Conservation (phyloP, 2,888 invertebrate species). For the Ophioninae sp. region DNA sequence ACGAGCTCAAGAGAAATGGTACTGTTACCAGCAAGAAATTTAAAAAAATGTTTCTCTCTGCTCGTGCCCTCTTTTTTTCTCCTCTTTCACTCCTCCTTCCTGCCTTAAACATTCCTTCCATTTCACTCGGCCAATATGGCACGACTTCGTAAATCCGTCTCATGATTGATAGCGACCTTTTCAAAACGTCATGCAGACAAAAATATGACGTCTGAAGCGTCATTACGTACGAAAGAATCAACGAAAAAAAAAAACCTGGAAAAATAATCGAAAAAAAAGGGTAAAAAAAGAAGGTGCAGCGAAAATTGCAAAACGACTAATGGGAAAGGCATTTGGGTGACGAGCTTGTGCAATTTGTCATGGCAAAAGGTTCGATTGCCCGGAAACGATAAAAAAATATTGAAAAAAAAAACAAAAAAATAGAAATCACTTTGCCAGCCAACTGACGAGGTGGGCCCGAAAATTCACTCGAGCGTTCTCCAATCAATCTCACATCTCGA, state of each 20-base stretch:
- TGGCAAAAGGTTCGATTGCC: conserved; percentile 7
- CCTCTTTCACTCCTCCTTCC: conserved; percentile 8
- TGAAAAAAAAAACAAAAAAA: no score
- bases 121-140: neutral
- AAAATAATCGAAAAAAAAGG: neutral
- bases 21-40: neutral
- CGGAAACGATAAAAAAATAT: neutral
- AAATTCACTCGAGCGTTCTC: conserved; percentile 5
- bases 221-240: no score
- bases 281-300: neutral
- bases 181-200: neutral
- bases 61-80: conserved; percentile 37
- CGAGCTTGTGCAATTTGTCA: neutral
- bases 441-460: neutral
- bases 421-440: neutral
- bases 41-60: neutral
- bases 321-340: conserved; percentile 2
- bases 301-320: conserved; percentile 19
- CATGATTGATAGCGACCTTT: no score
- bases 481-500: neutral
- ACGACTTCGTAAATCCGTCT: neutral
- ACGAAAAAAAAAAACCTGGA: no score
- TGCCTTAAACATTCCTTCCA: neutral
- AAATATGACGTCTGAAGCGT: neutral
- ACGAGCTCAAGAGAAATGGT: conserved; percentile 50